Base-by-base conservation (phyloP, 2,888 invertebrate species). In the Asteroscopus sphinx region DNA sequence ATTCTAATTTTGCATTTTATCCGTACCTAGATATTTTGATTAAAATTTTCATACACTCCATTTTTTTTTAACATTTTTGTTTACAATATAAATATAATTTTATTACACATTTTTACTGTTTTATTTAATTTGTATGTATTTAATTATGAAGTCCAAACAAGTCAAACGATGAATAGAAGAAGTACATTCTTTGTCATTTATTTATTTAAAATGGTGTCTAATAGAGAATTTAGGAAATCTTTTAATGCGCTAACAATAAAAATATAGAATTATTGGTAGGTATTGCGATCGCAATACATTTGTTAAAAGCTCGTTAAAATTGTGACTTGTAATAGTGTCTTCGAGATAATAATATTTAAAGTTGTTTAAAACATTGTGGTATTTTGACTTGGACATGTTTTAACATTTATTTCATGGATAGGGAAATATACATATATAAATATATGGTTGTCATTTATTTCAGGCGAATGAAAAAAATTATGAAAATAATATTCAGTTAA, bases 211-310 rank as follows among this genome's bases (percentile, higher is more conserved):
- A 66, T n/a, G n/a, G 42, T 13, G 13, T 49, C 46, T 42, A 54
- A 17, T 64, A 64, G 40, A 39, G 16, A 59, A 68, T 46, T 53
- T 62, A 75, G 64, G 13, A 42, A 48, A 32, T 45, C 11, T 35
- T 21, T 21, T 46, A 58, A 61, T 41, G 37, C 40, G 48, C 45
- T 49, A 36, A n/a, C n/a, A n/a, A n/a, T n/a, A 52, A 39, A 41
- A 33, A 51, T 15, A 37, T 52, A 57, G 57, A 13, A 11, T 40
- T 35, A 47, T 33, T 16, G n/a, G 46, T 68, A 61, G 51, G 45
- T 56, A 39, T 68, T 75, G 75, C 64, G 45, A 35, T 8, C 40
- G 55, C 62, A 66, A 74, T 61, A 55, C 17, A 21, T 57, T 63
- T 66, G 60, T 57, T 57, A 42, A 41, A 33, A 17, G 51, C 13